Conservation (phyloP, 1,140 invertebrate genomes). For the Drosophila subpulchrella region DNA sequence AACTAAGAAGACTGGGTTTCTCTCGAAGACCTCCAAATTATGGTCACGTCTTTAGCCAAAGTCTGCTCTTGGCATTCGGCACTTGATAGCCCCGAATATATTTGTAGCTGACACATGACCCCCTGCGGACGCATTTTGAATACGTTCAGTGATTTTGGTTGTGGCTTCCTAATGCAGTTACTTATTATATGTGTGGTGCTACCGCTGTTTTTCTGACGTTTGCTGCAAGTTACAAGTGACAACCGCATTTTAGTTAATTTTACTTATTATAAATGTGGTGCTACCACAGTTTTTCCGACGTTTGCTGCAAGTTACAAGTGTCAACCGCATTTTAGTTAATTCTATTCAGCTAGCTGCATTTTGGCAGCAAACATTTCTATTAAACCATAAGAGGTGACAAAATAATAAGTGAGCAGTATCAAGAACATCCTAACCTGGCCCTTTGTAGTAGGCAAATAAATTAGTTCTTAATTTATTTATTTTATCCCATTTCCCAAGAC, state of each 20-base stretch:
- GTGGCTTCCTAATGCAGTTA: constrained; percentile 10
- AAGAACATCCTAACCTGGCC: too few species aligned
- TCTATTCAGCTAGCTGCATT: neutral
- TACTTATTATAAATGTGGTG: too few species aligned
- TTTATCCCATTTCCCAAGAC: neutral
- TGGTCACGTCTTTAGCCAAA: constrained; percentile 14
- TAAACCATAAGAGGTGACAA: too few species aligned
- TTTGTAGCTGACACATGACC: neutral
- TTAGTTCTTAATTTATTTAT: neutral
- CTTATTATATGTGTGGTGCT: neutral
- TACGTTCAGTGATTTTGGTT: neutral
- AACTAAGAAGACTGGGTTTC: neutral
- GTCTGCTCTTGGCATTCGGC: constrained; percentile 15
- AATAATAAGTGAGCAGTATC: too few species aligned
- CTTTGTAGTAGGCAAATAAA: neutral
- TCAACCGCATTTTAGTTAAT: neutral
- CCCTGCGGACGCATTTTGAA: constrained; percentile 1
- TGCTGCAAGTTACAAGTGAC: too few species aligned
- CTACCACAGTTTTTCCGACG: too few species aligned
- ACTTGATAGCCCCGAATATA: constrained; percentile 8
- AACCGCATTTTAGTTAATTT: too few species aligned
- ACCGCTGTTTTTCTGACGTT: neutral
- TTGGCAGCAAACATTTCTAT: neutral
- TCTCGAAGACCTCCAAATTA: constrained; percentile 2
- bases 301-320: neutral